Percentiles rank a stretch among this genome's conserved stretches.
Evolutionary conservation across 1,140 invertebrate genomes (phyloP).

Genomic region (Drosophila sulfurigaster): DNA sequence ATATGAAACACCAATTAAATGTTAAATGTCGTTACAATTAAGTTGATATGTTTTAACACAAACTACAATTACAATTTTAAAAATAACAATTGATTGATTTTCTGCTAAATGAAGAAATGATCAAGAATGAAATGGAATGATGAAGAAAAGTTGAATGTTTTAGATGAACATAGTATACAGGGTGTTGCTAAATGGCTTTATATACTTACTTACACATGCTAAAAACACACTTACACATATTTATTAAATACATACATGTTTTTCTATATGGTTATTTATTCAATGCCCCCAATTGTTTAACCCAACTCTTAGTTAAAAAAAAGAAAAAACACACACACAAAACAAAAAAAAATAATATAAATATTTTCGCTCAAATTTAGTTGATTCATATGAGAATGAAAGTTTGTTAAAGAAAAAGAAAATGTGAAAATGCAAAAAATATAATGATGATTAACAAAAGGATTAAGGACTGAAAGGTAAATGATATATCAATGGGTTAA

Average conservation of each 20-base stretch:
- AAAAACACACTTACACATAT: constrained; percentile 34
- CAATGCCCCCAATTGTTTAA: constrained; percentile 58
- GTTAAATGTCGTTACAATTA: constrained; percentile 82
- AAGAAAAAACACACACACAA: neutral
- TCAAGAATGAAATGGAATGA: constrained; percentile 9
- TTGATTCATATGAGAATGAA: constrained; percentile 54
- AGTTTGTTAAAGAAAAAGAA: constrained; percentile 49
- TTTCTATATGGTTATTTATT: constrained; percentile 63
- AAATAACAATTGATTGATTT: constrained; percentile 39
- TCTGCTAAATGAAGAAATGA: constrained; percentile 42
- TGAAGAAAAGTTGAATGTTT: constrained; percentile 63
- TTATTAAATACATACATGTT: constrained; percentile 50
- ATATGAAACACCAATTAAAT: constrained; percentile 74
- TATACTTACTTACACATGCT: constrained; percentile 38
- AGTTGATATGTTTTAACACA: constrained; percentile 76
- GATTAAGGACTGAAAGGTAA: constrained; percentile 72
- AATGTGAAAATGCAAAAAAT: constrained; percentile 40
- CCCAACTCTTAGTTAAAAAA: constrained; percentile 63
- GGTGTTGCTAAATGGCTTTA: constrained; percentile 73
- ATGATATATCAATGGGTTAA: constrained; percentile 71
- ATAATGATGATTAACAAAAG: constrained; percentile 54
- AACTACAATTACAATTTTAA: constrained; percentile 58
- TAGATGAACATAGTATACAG: constrained; percentile 69
- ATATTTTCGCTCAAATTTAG: constrained; percentile 76
- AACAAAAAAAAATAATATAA: neutral